These are phyloP conservation scores for Calidris pygmaea DNA, from an alignment of 2,113 vertebrate species.

Conservation along the genomic window DNA sequence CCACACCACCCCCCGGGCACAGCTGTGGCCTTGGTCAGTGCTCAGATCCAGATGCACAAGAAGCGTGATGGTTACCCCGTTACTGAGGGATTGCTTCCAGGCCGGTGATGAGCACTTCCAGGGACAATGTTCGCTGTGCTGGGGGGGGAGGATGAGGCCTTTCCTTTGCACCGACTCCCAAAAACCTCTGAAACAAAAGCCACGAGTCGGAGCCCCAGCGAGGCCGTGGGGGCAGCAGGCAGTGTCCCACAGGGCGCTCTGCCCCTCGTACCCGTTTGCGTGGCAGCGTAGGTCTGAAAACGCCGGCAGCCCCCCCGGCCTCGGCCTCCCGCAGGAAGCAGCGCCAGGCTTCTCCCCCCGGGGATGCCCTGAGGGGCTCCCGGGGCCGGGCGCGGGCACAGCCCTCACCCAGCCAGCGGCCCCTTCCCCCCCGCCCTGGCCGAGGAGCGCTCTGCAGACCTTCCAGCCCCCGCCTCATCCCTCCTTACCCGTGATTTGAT, in stretches of 20 bases:
- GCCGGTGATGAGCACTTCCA: accelerated
- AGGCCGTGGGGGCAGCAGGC: not conserved
- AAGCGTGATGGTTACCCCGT: accelerated
- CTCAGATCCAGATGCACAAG: accelerated
- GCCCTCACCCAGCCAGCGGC: not conserved
- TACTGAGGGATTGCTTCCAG: not conserved
- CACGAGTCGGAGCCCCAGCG: not conserved
- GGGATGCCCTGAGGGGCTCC: not conserved
- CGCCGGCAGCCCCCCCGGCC: not conserved
- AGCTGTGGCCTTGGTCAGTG: accelerated
- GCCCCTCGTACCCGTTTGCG: accelerated
- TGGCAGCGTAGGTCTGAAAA: accelerated
- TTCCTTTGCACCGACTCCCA: not conserved
- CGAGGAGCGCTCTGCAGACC: not conserved
- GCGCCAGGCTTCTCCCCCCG: not conserved
- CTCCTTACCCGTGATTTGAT: accelerated
- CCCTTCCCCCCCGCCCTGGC: not conserved
- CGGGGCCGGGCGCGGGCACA: not conserved
- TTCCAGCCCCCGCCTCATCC: not conserved
- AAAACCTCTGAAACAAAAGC: not conserved
- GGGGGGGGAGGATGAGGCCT: accelerated
- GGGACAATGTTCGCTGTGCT: accelerated
- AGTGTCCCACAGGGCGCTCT: accelerated
- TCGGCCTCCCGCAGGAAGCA: not conserved
- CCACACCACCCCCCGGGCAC: not conserved